phyloP scores from a whole-genome alignment of 2,888 invertebrate species.

The Papilio elwesi region DNA sequence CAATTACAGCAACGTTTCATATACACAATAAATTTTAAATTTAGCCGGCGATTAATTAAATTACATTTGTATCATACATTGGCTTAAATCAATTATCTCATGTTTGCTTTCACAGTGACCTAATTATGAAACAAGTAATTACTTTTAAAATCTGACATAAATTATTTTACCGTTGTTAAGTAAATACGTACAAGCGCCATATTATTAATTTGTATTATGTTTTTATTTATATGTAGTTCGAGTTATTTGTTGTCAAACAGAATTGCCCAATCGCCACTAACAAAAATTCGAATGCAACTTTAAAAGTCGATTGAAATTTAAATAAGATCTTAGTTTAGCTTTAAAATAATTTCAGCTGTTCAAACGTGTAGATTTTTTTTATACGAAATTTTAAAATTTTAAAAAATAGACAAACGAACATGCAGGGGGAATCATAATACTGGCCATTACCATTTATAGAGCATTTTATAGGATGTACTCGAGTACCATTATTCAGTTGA shows the following conservation, averaged over 20 bases:
- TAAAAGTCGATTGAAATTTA: neutral
- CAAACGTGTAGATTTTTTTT: neutral
- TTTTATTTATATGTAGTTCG: neutral
- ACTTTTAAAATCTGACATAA: neutral
- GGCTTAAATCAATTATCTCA: too few relatives aligned
- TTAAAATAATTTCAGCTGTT: neutral
- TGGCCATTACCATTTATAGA: conserved; percentile 19
- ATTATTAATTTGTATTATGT: neutral
- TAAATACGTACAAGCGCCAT: neutral
- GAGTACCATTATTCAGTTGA: conserved; percentile 21
- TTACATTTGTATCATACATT: neutral
- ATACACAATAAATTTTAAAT: neutral
- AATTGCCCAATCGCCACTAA: too few relatives aligned
- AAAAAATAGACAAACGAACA: too few relatives aligned
- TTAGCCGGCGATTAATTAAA: neutral
- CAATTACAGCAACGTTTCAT: neutral
- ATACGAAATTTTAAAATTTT: too few relatives aligned
- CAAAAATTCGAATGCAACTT: too few relatives aligned
- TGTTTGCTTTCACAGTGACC: conserved; percentile 3
- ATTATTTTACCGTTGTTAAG: neutral
- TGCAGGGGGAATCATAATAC: neutral
- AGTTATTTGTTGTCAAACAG: too few relatives aligned
- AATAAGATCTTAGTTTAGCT: neutral
- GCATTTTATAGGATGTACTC: conserved; percentile 19
- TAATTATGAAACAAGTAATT: neutral